A percentile compares a stretch with the other conserved stretches of the same genome.
Conservation (phyloP, 1,140 invertebrate species). For the Heliconius hermathena region DNA sequence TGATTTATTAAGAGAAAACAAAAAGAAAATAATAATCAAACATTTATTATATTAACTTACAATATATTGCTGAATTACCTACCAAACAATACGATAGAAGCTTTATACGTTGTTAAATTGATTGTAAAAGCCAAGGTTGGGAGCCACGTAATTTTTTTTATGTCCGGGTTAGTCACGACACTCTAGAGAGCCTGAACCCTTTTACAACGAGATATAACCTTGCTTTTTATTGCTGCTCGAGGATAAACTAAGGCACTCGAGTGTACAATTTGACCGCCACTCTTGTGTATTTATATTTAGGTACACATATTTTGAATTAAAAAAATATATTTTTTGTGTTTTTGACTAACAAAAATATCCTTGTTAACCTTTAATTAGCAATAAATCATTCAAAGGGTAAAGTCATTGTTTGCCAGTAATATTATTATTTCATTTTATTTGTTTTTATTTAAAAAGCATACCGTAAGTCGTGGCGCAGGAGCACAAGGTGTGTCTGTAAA, state of each 20-base stretch:
- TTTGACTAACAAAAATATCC: no score
- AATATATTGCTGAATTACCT: background rate
- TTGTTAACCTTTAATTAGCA: no score
- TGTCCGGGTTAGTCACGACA: constrained; percentile 33
- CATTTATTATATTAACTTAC: background rate
- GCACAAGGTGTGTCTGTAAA: no score
- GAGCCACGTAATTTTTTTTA: constrained; percentile 27
- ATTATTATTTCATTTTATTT: no score
- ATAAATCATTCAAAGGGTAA: no score
- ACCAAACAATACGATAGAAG: background rate
- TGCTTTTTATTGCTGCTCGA: constrained; percentile 29
- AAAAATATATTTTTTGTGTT: background rate
- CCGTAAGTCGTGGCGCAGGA: no score
- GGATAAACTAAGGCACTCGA: constrained; percentile 25
- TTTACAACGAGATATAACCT: constrained; percentile 28
- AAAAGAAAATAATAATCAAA: background rate
- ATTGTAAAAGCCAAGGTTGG: constrained; percentile 26
- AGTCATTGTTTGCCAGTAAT: no score
- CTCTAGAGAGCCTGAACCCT: constrained; percentile 31
- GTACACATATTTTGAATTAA: background rate
- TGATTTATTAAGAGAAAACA: no score
- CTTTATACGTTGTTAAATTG: background rate
- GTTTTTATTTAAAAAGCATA: no score
- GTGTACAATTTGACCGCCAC: constrained; percentile 13
- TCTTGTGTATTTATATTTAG: constrained; percentile 3